These are phyloP conservation scores for Palythoa grandis DNA, from an alignment of 92 coral and sea anemone species.

Conservation along the genomic window DNA sequence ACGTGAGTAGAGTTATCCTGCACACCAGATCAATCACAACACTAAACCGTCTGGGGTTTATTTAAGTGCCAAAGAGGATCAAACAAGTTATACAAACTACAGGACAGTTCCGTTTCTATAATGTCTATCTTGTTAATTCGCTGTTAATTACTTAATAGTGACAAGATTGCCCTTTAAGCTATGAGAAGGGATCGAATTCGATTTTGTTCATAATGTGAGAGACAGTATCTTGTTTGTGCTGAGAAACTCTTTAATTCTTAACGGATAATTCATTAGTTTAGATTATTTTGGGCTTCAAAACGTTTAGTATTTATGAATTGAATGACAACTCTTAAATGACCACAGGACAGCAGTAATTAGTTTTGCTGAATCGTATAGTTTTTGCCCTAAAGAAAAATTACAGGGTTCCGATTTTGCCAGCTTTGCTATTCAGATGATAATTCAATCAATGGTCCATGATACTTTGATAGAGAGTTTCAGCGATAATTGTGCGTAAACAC, in stretches of 20 bases:
- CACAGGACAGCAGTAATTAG: constrained; percentile 34
- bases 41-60: neutral
- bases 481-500: constrained; percentile 86
- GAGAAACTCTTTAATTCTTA: neutral
- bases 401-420: constrained; percentile 37
- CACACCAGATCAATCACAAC: neutral
- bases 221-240: neutral
- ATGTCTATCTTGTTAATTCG: constrained; percentile 32
- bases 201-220: neutral
- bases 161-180: constrained; percentile 26
- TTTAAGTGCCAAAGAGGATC: constrained; percentile 12
- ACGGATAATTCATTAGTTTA: neutral
- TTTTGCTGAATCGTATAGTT: neutral
- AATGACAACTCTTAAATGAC: neutral
- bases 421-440: constrained; percentile 33
- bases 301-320: neutral
- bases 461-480: constrained; percentile 61
- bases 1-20: neutral
- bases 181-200: neutral
- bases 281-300: neutral
- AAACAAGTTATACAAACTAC: neutral
- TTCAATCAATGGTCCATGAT: constrained; percentile 26
- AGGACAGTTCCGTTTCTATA: neutral
- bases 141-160: constrained; percentile 48
- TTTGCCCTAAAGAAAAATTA: constrained; percentile 41